phyloP scores from a whole-genome alignment of 2,113 vertebrate species.

The Helogale parvula region DNA sequence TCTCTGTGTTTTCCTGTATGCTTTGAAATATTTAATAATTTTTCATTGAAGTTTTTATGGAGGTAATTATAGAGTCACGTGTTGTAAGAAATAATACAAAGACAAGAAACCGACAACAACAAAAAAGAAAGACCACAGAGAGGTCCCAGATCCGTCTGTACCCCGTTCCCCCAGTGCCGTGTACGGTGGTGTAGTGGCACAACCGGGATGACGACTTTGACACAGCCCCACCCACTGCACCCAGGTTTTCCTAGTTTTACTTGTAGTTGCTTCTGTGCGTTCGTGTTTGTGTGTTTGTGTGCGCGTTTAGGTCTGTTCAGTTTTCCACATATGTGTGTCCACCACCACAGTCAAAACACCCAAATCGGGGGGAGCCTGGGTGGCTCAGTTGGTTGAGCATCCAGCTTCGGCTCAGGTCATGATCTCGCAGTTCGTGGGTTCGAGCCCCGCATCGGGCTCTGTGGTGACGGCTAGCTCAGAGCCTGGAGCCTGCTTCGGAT shows the following conservation, averaged over 20 bases:
- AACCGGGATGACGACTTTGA: neutral
- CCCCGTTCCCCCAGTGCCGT: neutral
- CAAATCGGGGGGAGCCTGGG: neutral
- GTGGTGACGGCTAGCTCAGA: too few relatives aligned
- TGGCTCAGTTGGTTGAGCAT: too few relatives aligned
- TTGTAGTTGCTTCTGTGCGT: neutral
- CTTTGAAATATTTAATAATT: conserved; percentile 9
- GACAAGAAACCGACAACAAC: neutral
- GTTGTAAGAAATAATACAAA: conserved; percentile 37
- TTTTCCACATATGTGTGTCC: neutral
- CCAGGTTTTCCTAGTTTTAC: conserved; percentile 9
- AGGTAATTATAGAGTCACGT: neutral
- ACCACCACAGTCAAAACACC: neutral
- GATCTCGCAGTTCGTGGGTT: too few relatives aligned
- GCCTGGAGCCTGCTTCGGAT: too few relatives aligned
- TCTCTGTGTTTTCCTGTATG: conserved; percentile 15
- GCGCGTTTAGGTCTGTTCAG: neutral
- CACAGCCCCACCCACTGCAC: neutral
- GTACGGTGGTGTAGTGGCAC: neutral
- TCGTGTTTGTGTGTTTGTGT: neutral
- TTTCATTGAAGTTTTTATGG: conserved; percentile 5
- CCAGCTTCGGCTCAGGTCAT: too few relatives aligned
- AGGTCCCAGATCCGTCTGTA: neutral
- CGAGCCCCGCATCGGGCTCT: too few relatives aligned
- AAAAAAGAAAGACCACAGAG: neutral